Evolutionary conservation across 2,113 vertebrate genomes (phyloP).

Genomic region (Dicrurus megarhynchus): DNA sequence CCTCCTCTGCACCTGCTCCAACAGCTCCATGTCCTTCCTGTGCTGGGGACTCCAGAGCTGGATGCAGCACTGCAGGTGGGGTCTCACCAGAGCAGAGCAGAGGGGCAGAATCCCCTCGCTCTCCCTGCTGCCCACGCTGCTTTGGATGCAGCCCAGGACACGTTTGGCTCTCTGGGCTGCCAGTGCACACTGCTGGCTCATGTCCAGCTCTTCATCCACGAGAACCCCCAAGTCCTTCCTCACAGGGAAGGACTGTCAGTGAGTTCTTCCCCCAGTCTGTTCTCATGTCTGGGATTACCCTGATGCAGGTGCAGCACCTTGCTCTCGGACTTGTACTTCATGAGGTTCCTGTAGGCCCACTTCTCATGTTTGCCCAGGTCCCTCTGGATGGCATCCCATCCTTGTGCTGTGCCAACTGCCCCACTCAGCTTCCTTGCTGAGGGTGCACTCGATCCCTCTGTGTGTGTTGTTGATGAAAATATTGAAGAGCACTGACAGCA

Average conservation of each 20-base stretch:
- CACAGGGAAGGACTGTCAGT: neutral
- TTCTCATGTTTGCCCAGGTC: neutral
- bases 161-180: rapidly evolving
- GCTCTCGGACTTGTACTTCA: neutral
- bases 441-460: neutral
- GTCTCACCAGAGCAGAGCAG: neutral
- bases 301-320: neutral
- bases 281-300: neutral
- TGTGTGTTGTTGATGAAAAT: neutral
- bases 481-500: neutral
- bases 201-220: neutral
- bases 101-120: neutral
- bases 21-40: rapidly evolving
- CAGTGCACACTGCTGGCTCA: neutral
- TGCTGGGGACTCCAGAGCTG: neutral
- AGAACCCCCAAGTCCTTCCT: neutral
- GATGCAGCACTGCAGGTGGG: neutral
- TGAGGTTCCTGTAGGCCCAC: no score
- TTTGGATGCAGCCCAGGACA: neutral
- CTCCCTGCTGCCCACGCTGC: rapidly evolving
- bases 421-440: neutral
- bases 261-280: neutral
- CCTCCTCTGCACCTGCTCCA: rapidly evolving
- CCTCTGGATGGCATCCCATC: neutral
- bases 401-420: neutral